Evolutionary conservation across 2,113 vertebrate species (phyloP).

Genomic region (Tautogolabrus adspersus): DNA sequence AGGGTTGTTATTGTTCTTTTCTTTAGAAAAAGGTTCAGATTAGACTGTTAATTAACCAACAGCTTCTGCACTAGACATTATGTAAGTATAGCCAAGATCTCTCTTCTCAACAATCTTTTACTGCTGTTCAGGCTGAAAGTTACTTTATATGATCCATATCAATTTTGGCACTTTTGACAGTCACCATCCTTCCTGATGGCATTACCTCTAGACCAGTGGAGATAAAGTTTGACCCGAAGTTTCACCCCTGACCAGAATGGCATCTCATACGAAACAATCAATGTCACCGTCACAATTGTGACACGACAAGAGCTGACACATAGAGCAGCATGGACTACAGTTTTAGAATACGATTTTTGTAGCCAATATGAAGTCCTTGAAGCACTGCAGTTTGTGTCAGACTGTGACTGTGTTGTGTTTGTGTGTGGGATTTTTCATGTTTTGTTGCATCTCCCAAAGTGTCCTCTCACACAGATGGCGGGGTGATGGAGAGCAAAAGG

Average conservation of each 20-base stretch:
- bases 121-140: neutral
- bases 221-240: neutral
- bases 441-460: constrained; percentile 33
- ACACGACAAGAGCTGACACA: neutral
- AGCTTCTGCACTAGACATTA: too few relatives aligned
- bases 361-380: constrained; percentile 21
- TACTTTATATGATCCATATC: neutral
- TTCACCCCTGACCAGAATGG: neutral
- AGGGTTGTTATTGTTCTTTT: too few relatives aligned
- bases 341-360: constrained; percentile 15
- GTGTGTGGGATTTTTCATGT: constrained; percentile 13
- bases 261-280: neutral
- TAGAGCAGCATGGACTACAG: constrained; percentile 5
- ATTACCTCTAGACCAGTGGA: neutral
- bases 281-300: neutral
- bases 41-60: too few relatives aligned
- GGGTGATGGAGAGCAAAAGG: constrained; percentile 22
- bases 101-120: neutral
- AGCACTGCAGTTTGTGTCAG: constrained; percentile 23
- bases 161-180: neutral
- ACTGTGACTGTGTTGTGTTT: constrained; percentile 2
- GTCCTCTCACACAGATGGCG: constrained; percentile 21
- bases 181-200: neutral
- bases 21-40: too few relatives aligned
- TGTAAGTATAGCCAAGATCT: neutral